Base-by-base conservation (phyloP, 1,140 invertebrate species). In the Palaemon carinicauda region DNA sequence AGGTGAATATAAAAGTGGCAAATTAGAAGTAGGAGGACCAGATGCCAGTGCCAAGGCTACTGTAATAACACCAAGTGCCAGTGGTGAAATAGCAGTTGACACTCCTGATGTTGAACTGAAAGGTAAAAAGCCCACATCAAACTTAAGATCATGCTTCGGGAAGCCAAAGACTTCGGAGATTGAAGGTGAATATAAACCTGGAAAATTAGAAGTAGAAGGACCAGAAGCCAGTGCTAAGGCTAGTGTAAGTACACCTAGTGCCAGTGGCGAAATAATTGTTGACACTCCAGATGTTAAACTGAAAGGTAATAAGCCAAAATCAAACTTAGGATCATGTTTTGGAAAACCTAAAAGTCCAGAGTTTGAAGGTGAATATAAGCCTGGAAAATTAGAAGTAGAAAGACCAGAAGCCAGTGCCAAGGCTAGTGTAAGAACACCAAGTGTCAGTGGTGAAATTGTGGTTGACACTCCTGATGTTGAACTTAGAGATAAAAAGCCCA, bases 261-360 rank as follows among this genome's bases (percentile, higher is more conserved):
- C 27, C 21, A 65, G 27, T 21, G 60, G 60, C 7, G 60, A 65
- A 21, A 21, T 65, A 10, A 19, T 12, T 7, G 60, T 65, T 65
- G 60, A 65, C 21, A 10, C 60, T 24, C 60, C 60, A n/a, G 60
- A 65, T 65, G 60, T 65, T 17, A 19, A 19, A 65, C 12, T 65
- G 14, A 65, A 65, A 65, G 19, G 3, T 24, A 27, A 27, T 3
- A 65, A 65, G 29, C 27, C 77, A 12, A 79, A 79, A 29, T 12
- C 24, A 5, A 79, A 54, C 24, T 53, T 79, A 24, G 50, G 77
- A 52, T 79, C 77, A 12, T 79, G 77, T 51, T 79, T 79, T 65
- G 60, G 60, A 21, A n/a, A n/a, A 65, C 60, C 60, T 0, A 65
- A 21, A 65, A 3, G 5, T 1, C 60, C 60, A 24, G 60, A 24